Evolutionary conservation across 2,113 vertebrate genomes (phyloP), one percentile per base, ranked within the genome.

Genomic region (Podarcis raffonei): DNA sequence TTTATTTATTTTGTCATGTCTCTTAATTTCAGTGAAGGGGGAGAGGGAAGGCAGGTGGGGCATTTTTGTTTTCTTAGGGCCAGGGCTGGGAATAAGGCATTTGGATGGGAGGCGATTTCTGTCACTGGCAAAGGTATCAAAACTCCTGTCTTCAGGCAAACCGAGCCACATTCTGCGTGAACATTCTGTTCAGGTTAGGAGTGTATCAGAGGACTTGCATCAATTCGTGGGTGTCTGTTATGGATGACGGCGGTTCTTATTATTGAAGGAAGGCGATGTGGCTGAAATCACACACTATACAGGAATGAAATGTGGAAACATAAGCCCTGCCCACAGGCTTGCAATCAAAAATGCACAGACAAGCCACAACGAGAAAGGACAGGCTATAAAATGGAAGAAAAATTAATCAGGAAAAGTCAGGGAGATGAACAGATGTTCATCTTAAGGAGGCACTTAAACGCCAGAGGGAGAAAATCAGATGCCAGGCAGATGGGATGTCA

Each of bases 1-100:
- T 82, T 83, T 53, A 76, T 69, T 68, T 90, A 85, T 75, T 92
- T 89, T 89, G 82, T 74, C 81, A 87, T 85, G 77, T 81, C 88
- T 35, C 68, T 84, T 59, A 75, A 37, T 85, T 83, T 81, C 75
- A 83, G 25, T 35, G 12, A 0, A 74, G 83, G 78, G 48, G 59
- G 12, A 69, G 78, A 23, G 23, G 32, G 6, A 32, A 59, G 53
- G 85, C 53, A 39, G 18, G 65, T 79, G 80, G 87, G 79, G 90
- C 69, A 42, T 30, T 25, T 74, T 12, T 74, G 69, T 74, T 72
- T 59, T 18, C 42, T 74, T 35, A 84, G 59, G 69, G 25, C 20
- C 13, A 74, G 83, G 42, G 18, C 30, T 74, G 69, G 23, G 39
- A 57, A 74, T 53, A 9, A 25, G 83, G 16, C 68, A 32, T 35